These are phyloP conservation scores for Clanis bilineata DNA, from an alignment of 2,888 invertebrate species.

Conservation along the genomic window DNA sequence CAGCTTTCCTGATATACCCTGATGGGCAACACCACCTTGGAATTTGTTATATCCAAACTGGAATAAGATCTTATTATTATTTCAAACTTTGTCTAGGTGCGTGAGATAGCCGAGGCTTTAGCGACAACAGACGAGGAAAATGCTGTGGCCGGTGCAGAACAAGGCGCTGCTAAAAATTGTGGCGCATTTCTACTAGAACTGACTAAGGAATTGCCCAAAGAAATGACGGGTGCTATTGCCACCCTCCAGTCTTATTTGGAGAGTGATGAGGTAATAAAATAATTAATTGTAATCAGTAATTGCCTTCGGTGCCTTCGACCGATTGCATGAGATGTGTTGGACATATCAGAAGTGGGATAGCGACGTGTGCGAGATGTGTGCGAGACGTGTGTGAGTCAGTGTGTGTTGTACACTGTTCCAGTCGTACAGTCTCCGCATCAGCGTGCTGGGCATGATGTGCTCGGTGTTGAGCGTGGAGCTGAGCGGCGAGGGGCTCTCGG, in stretches of 20 bases:
- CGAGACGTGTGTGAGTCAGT: background rate
- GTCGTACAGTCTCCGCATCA: conserved; percentile 88
- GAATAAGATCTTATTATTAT: background rate
- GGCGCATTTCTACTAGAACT: conserved; percentile 85
- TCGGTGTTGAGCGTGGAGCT: conserved; percentile 88
- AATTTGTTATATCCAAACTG: too few relatives aligned
- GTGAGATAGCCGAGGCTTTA: conserved; percentile 88
- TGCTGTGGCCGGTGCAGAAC: conserved; percentile 62
- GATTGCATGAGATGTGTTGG: background rate
- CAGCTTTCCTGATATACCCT: too few relatives aligned
- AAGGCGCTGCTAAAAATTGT: conserved; percentile 68
- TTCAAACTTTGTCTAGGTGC: conserved; percentile 57
- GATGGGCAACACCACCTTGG: too few relatives aligned
- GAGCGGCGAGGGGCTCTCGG: conserved; percentile 86
- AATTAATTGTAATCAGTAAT: background rate
- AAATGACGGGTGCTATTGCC: conserved; percentile 83
- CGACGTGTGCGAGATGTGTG: background rate
- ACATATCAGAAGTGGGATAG: too few relatives aligned
- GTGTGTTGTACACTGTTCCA: conserved; percentile 41
- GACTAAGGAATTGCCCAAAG: conserved; percentile 82
- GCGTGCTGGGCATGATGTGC: conserved; percentile 91
- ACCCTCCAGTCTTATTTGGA: conserved; percentile 84
- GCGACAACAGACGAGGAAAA: conserved; percentile 73
- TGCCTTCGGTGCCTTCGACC: background rate
- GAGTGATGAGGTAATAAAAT: conserved; percentile 73